A percentile compares a stretch with the other conserved stretches of the same genome.
These are phyloP conservation scores for Stratiolaelaps scimitus DNA, from an alignment of 1,140 invertebrate species.

Conservation along the genomic window DNA sequence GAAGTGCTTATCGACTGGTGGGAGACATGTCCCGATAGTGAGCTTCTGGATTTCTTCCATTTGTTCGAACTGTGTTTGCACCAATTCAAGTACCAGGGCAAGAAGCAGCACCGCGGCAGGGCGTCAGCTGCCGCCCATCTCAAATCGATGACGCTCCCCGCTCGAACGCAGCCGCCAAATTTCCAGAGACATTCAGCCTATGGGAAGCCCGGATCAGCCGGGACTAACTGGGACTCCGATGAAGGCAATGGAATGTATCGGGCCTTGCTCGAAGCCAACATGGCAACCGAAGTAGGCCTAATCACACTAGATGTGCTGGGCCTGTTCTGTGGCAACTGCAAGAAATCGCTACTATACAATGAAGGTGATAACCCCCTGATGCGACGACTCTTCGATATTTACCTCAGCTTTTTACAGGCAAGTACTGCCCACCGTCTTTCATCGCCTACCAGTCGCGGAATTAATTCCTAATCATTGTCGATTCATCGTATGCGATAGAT, in stretches of 20 bases:
- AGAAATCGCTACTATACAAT: slow-evolving; percentile 50
- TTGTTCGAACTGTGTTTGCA: slow-evolving; percentile 58
- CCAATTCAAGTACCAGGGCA: slow-evolving; percentile 75
- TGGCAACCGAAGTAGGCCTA: slow-evolving; percentile 77
- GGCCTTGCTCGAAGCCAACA: slow-evolving; percentile 64
- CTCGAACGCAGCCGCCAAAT: slow-evolving; percentile 48
- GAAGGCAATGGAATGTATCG: slow-evolving; percentile 43
- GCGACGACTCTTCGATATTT: slow-evolving; percentile 63
- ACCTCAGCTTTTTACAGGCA: slow-evolving; percentile 58
- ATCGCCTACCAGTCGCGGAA: too few relatives aligned
- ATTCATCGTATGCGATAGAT: too few relatives aligned
- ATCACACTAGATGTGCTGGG: slow-evolving; percentile 70
- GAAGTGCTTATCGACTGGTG: slow-evolving; percentile 80
- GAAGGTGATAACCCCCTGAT: slow-evolving; percentile 61
- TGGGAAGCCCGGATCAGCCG: background rate
- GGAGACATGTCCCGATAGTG: slow-evolving; percentile 61
- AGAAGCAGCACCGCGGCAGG: slow-evolving; percentile 53
- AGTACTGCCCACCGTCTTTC: too few relatives aligned
- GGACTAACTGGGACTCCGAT: background rate
- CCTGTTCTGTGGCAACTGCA: slow-evolving; percentile 67
- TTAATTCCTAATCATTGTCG: too few relatives aligned
- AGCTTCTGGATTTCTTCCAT: slow-evolving; percentile 63
- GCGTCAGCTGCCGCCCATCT: slow-evolving; percentile 38
- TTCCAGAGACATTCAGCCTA: slow-evolving; percentile 32
- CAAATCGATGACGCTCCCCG: slow-evolving; percentile 60